A percentile compares a stretch with the other conserved stretches of the same genome.
Conservation (phyloP, 2,113 vertebrate species). For the Paramormyrops kingsleyae region DNA sequence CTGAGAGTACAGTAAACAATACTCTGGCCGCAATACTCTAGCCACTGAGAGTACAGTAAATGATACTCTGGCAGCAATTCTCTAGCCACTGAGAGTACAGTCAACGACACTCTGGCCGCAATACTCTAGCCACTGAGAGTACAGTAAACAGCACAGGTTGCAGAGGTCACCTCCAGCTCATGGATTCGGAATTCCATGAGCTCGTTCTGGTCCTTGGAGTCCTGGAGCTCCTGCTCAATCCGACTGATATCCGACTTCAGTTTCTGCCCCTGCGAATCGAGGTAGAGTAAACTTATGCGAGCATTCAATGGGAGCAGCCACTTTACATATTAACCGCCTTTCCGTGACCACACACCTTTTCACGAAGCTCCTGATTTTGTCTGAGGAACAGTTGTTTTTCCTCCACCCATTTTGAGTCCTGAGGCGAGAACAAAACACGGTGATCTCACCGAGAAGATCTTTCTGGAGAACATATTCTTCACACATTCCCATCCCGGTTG, state of each 20-base stretch:
- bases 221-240: slow-evolving; percentile 86
- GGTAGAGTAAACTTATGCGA: too few relatives aligned
- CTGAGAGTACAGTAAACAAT: not conserved
- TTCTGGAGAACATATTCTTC: not conserved
- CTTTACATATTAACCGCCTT: not conserved
- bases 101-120: not conserved
- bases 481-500: not conserved
- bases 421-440: slow-evolving; percentile 1
- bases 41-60: not conserved
- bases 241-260: slow-evolving; percentile 73
- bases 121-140: not conserved
- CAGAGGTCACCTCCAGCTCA: slow-evolving; percentile 78
- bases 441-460: not conserved
- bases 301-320: not conserved
- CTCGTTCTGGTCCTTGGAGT: slow-evolving; percentile 95
- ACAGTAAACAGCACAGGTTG: not conserved
- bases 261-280: slow-evolving; percentile 76
- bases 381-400: slow-evolving; percentile 94
- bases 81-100: not conserved
- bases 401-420: slow-evolving; percentile 98
- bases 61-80: too few relatives aligned
- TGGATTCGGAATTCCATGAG: slow-evolving; percentile 94
- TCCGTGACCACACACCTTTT: slow-evolving; percentile 68
- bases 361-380: slow-evolving; percentile 90
- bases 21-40: not conserved